These are phyloP conservation scores for Apamea epomidion DNA, from an alignment of 2,888 invertebrate species.

Conservation along the genomic window DNA sequence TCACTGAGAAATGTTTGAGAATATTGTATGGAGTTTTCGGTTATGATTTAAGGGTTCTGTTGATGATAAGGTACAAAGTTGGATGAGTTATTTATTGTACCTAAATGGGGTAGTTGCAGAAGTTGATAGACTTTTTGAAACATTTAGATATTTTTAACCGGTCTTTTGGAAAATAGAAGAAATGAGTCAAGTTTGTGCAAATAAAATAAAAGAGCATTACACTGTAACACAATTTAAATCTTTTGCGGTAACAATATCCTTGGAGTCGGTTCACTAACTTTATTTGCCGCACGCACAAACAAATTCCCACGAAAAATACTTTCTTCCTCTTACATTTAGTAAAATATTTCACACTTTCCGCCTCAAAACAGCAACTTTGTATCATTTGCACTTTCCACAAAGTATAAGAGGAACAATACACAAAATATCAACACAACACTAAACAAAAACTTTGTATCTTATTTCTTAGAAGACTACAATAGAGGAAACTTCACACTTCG, in stretches of 20 bases:
- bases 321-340: neutral
- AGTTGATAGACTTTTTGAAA: neutral
- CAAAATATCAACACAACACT: constrained; percentile 18
- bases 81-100: constrained; percentile 34
- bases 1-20: constrained; percentile 63
- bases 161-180: neutral
- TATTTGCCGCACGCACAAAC: constrained; percentile 17
- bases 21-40: constrained; percentile 58
- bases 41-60: constrained; percentile 37
- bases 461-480: constrained; percentile 30
- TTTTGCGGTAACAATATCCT: neutral
- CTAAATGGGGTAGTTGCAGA: constrained; percentile 1
- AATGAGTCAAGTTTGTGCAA: neutral
- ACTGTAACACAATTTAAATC: neutral
- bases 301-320: neutral
- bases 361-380: constrained; percentile 17
- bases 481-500: constrained; percentile 43
- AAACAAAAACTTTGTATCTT: constrained; percentile 46
- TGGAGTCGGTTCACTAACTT: constrained; percentile 5
- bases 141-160: neutral
- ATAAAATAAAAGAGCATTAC: neutral
- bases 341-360: constrained; percentile 11
- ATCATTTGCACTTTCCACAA: constrained; percentile 9
- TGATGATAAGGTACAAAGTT: constrained; percentile 39
- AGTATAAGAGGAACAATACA: constrained; percentile 21